Conservation (phyloP, 2,113 vertebrate species). For the Scytalopus superciliaris region DNA sequence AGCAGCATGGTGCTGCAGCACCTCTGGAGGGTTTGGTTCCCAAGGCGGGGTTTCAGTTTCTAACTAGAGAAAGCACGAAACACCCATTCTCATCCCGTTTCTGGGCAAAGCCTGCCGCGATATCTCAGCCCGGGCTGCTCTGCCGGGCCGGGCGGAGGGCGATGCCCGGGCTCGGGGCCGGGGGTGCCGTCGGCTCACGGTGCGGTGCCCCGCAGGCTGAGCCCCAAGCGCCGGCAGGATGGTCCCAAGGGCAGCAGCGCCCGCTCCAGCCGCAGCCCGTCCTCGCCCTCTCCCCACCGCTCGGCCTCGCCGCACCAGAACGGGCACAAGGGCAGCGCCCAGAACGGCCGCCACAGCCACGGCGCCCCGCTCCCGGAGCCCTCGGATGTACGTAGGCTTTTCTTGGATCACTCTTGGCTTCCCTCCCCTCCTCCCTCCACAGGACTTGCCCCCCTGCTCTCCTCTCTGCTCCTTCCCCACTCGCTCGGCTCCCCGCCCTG, state of each 20-base stretch:
- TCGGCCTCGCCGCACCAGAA: conserved; percentile 87
- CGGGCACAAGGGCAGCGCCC: conserved; percentile 85
- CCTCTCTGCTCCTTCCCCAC: neutral
- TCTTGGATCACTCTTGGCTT: conserved; percentile 68
- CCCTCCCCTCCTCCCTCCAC: conserved; percentile 18
- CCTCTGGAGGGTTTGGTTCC: neutral
- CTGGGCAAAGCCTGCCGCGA: neutral
- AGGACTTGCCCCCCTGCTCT: neutral
- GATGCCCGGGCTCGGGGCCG: neutral
- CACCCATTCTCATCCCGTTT: accelerated
- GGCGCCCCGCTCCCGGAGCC: conserved; percentile 77
- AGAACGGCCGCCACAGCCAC: conserved; percentile 85
- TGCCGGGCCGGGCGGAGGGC: neutral
- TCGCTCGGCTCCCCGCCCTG: neutral
- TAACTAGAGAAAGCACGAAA: neutral
- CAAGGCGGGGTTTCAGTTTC: accelerated
- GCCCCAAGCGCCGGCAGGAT: conserved; percentile 84
- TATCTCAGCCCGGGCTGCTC: neutral
- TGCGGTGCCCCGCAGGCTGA: conserved; percentile 51
- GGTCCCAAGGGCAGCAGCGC: conserved; percentile 80
- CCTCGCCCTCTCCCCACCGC: conserved; percentile 77
- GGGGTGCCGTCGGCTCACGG: neutral
- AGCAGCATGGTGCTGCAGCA: neutral
- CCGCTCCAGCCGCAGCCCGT: conserved; percentile 78
- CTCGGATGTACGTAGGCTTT: conserved; percentile 92